Evolutionary conservation across 2,888 invertebrate genomes (phyloP), one percentile per base, ranked within the genome.

Genomic region (Taenaris catops): DNA sequence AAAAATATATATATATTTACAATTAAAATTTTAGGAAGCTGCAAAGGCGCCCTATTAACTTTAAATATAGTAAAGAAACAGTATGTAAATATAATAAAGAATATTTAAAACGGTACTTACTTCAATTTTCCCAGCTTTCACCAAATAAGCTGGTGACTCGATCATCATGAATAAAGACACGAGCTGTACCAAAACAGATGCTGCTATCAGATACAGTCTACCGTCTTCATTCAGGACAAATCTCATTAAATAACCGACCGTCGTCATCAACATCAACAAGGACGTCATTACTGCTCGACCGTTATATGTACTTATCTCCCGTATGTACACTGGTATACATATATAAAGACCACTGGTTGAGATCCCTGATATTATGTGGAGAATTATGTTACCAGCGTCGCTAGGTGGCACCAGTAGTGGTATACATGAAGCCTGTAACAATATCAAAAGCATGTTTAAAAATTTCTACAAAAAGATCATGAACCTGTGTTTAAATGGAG

Each of bases 71-170:
- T 4, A 14, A 3, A 21, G 4, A 8, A 8, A 21, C n/a, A 21
- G 4, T 21, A 21, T 2, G 4, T 6, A 6, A 11, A 24, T 20
- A 1, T 18, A 18, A 21, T 7, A 8, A 8, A 21, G 8, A 21
- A 8, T 21, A 21, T 2, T 2, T 6, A 6, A 11, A 24, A 7
- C 3, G 7, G 7, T n/a, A 44, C 62, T 58, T 6, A 80, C 83
- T 63, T 74, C 69, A 38, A 55, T 38, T 11, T 78, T 67, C 4
- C 63, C 66, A 16, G 40, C 52, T 62, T 60, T 73, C 26, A 83
- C 64, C 39, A 73, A 57, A 46, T 64, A 81, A 19, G 64, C 59
- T 0, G 83, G 81, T 0, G 75, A 70, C 34, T 83, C 83, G 1
- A 70, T 46, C 24, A 76, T 48, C 17, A 63, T 42, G 25, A 66